Conservation (phyloP, 64 coral and sea anemone species). For the Trachythela sp. region DNA sequence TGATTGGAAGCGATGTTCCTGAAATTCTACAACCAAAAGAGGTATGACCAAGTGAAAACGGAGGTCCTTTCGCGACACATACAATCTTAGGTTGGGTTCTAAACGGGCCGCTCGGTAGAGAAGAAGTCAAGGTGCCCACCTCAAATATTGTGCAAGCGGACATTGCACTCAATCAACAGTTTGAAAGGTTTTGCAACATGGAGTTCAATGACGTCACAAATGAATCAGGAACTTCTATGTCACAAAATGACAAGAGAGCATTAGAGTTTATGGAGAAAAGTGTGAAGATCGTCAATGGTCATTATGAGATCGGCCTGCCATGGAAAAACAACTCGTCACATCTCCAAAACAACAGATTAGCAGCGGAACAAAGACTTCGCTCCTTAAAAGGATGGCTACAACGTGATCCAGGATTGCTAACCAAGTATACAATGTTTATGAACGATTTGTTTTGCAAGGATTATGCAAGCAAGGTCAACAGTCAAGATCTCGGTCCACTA, state of each 20-base stretch:
- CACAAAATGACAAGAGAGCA: conserved; percentile 33
- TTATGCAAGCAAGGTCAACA: not conserved
- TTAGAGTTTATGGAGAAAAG: conserved; percentile 6
- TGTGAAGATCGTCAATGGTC: not conserved
- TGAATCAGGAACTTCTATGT: conserved; percentile 29
- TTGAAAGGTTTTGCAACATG: conserved; percentile 52
- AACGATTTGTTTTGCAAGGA: not conserved
- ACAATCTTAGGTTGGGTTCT: conserved; percentile 25
- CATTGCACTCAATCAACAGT: conserved; percentile 37
- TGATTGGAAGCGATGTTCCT: conserved; percentile 7
- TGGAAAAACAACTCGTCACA: not conserved
- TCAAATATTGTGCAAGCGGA: conserved; percentile 38
- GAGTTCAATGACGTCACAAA: conserved; percentile 52
- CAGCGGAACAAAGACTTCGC: not conserved
- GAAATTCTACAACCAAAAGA: not conserved
- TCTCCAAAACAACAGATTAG: not conserved
- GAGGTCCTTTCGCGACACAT: not conserved
- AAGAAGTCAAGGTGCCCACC: not conserved
- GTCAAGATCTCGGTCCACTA: not conserved
- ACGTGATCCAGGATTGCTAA: not conserved
- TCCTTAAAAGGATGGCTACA: not conserved
- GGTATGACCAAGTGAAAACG: not conserved
- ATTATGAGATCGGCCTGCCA: not conserved
- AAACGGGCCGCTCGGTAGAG: conserved; percentile 50
- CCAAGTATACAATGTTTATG: not conserved